phyloP scores from a whole-genome alignment of 2,888 invertebrate species.

The Monopis laevigella region DNA sequence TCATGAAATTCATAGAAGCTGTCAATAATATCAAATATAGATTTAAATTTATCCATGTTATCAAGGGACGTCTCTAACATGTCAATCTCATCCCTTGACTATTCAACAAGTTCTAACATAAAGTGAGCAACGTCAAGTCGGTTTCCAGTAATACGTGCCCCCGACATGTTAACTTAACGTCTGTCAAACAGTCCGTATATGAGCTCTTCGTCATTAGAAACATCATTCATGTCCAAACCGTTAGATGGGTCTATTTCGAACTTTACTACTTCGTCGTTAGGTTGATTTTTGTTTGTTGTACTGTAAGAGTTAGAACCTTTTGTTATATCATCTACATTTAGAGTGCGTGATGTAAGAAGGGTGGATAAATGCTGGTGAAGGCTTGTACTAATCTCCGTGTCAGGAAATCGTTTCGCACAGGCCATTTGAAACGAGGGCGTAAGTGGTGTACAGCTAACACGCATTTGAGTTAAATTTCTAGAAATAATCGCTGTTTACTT shows the following conservation, averaged over 20 bases:
- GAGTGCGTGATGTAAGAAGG: constrained; percentile 67
- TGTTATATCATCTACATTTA: constrained; percentile 32
- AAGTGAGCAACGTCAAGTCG: constrained; percentile 24
- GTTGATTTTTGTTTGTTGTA: constrained; percentile 31
- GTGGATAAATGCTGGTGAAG: constrained; percentile 59
- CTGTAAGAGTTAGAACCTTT: constrained; percentile 38
- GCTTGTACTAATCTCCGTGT: constrained; percentile 68
- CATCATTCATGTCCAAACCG: background rate
- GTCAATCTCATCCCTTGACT: constrained; percentile 25
- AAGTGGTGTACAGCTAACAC: constrained; percentile 42
- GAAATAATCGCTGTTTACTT: constrained; percentile 47
- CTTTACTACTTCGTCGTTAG: constrained; percentile 24
- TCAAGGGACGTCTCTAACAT: constrained; percentile 7
- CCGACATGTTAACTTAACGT: constrained; percentile 65
- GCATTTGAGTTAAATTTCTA: constrained; percentile 56
- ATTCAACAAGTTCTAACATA: constrained; percentile 47
- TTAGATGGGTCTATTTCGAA: constrained; percentile 11
- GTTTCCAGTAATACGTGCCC: constrained; percentile 28
- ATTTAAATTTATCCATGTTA: constrained; percentile 3
- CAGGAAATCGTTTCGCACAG: constrained; percentile 65
- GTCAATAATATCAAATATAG: constrained; percentile 38
- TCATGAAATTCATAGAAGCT: no score
- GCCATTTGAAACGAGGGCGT: constrained; percentile 51
- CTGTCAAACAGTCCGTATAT: constrained; percentile 58
- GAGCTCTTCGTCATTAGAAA: constrained; percentile 23